These are phyloP conservation scores for Salvelinus fontinalis DNA, from an alignment of 2,113 vertebrate genomes.

Conservation along the genomic window DNA sequence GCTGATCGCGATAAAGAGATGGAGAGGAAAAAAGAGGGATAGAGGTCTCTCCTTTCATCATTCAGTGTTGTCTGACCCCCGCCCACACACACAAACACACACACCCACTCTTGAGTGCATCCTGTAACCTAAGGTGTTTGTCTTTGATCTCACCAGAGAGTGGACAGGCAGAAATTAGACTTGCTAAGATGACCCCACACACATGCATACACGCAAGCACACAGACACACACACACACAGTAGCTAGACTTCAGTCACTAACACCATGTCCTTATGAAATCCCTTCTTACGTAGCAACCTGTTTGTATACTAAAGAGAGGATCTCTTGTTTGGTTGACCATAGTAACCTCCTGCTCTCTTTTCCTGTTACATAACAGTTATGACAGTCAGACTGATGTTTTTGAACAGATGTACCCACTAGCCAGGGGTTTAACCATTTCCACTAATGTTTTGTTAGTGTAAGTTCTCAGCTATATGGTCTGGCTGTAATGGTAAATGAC, in stretches of 20 bases:
- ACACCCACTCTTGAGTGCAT: slow-evolving; percentile 4
- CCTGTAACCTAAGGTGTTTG: background rate
- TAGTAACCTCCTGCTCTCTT: no score
- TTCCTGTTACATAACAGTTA: slow-evolving; percentile 20
- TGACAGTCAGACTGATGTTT: slow-evolving; percentile 8
- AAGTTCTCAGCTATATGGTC: no score
- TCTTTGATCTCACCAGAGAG: slow-evolving; percentile 4
- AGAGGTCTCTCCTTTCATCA: slow-evolving; percentile 44
- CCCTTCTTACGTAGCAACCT: background rate
- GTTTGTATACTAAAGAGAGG: slow-evolving; percentile 19
- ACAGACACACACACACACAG: no score
- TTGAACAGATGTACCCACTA: no score
- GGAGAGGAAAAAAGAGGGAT: background rate
- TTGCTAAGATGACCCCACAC: slow-evolving; percentile 17
- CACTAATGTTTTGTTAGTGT: no score
- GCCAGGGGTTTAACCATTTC: slow-evolving; percentile 5
- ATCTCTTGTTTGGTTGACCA: background rate
- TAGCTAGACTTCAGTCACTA: slow-evolving; percentile 12
- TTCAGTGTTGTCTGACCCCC: slow-evolving; percentile 15
- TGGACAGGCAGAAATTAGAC: slow-evolving; percentile 6
- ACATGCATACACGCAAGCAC: no score
- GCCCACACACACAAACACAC: background rate
- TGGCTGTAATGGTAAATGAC: background rate
- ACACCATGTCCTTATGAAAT: slow-evolving; percentile 1
- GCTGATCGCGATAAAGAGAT: background rate